Conservation (phyloP, 2,888 invertebrate species). For the Amiota communis region DNA sequence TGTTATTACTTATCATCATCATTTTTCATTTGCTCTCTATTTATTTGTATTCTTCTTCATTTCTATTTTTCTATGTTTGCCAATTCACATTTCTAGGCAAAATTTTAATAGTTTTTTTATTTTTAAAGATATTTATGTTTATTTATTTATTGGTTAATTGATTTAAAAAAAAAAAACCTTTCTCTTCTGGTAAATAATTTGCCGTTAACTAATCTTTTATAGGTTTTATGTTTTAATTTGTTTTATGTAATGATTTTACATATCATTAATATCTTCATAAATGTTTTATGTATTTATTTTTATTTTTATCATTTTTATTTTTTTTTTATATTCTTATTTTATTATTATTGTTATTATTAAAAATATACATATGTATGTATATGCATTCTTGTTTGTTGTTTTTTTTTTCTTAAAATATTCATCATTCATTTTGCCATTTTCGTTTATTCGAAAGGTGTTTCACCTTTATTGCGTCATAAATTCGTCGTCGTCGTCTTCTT, state of each 20-base stretch:
- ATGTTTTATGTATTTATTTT: not conserved
- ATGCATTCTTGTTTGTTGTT: not conserved
- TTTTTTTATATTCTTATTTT: not conserved
- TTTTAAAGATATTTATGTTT: too few relatives aligned
- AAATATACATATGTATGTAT: not conserved
- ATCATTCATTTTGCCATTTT: not conserved
- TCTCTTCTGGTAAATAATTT: too few relatives aligned
- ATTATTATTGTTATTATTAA: not conserved
- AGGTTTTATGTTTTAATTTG: too few relatives aligned
- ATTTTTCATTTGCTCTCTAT: too few relatives aligned
- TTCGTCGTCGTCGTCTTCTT: not conserved
- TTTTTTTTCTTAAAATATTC: not conserved
- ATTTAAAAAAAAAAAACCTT: too few relatives aligned
- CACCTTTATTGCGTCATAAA: constrained; percentile 25
- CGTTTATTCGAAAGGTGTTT: constrained; percentile 11
- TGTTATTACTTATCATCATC: too few relatives aligned
- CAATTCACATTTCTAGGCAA: too few relatives aligned
- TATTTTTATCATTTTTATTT: not conserved
- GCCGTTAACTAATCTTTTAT: too few relatives aligned
- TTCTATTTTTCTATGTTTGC: too few relatives aligned
- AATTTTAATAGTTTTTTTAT: too few relatives aligned
- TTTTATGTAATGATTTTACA: not conserved
- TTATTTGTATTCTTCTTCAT: too few relatives aligned
- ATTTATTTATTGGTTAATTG: too few relatives aligned
- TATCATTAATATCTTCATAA: not conserved